phyloP scores from a whole-genome alignment of 2,888 invertebrate species.

The Biston betularia region DNA sequence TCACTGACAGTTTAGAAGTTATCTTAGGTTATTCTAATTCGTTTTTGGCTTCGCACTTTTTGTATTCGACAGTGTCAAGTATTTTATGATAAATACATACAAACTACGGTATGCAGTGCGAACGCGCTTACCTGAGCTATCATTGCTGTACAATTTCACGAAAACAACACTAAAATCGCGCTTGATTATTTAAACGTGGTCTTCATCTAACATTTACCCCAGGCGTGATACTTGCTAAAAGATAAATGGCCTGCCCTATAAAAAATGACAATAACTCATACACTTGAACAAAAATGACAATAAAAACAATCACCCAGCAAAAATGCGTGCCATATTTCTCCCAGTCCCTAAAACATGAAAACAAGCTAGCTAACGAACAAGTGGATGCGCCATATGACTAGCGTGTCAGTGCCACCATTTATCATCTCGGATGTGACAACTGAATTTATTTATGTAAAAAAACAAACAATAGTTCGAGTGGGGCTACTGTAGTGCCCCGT shows the following conservation, averaged over 20 bases:
- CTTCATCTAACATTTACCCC: neutral
- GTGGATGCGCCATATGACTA: conserved; percentile 83
- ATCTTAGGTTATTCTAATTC: too few relatives aligned
- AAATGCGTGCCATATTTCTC: conserved; percentile 50
- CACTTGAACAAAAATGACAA: conserved; percentile 10
- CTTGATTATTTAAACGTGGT: too few relatives aligned
- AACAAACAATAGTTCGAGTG: conserved; percentile 74
- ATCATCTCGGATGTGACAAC: conserved; percentile 83
- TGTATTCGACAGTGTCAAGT: too few relatives aligned
- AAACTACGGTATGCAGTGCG: too few relatives aligned
- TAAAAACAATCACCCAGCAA: conserved; percentile 39
- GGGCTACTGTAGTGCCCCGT: conserved; percentile 68
- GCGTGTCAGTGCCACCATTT: conserved; percentile 78
- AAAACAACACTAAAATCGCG: too few relatives aligned
- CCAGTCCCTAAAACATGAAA: conserved; percentile 51
- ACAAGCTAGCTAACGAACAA: conserved; percentile 65
- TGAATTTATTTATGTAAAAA: conserved; percentile 84
- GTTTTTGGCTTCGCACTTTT: too few relatives aligned
- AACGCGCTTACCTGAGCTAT: too few relatives aligned
- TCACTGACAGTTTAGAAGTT: too few relatives aligned
- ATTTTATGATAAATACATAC: too few relatives aligned
- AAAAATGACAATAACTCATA: conserved; percentile 2
- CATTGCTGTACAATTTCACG: too few relatives aligned
- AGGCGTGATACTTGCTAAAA: neutral
- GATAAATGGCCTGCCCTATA: neutral